Conservation (phyloP, 2,113 vertebrate genomes). For the Lota lota region DNA sequence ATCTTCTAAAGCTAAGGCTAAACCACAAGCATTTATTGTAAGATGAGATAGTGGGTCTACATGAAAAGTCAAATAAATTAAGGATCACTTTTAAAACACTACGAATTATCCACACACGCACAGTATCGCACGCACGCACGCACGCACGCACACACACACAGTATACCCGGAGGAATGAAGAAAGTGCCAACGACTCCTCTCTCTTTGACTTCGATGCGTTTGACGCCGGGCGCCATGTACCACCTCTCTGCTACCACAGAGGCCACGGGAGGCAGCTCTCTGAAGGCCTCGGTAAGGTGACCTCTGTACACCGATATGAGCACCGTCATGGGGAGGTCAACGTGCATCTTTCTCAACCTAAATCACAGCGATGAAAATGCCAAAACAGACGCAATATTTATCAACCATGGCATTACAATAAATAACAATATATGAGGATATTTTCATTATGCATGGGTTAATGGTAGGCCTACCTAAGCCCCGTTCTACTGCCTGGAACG, state of each 20-base stretch:
- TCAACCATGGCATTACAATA: too few species aligned
- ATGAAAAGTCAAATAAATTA: too few species aligned
- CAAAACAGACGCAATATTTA: background rate
- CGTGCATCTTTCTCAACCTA: constrained; percentile 69
- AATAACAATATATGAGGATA: too few species aligned
- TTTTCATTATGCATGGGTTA: too few species aligned
- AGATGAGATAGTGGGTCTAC: too few species aligned
- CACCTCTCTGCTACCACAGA: constrained; percentile 64
- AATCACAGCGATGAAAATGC: background rate
- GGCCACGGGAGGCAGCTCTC: constrained; percentile 39
- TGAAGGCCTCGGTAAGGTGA: constrained; percentile 53
- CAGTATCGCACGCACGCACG: too few species aligned
- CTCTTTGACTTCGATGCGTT: constrained; percentile 49
- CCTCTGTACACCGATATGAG: constrained; percentile 58
- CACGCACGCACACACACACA: too few species aligned
- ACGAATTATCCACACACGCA: background rate
- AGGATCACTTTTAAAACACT: background rate
- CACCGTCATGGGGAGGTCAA: constrained; percentile 59
- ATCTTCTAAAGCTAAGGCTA: too few species aligned
- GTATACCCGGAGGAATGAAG: constrained; percentile 70
- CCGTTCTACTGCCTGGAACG: constrained; percentile 59
- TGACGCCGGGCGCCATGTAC: constrained; percentile 70
- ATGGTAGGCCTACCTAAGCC: constrained; percentile 57
- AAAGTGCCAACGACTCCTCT: constrained; percentile 57
- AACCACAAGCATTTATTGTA: too few species aligned